phyloP scores from a whole-genome alignment of 2,797 vertebrate species.

The Neostethus bicornis region DNA sequence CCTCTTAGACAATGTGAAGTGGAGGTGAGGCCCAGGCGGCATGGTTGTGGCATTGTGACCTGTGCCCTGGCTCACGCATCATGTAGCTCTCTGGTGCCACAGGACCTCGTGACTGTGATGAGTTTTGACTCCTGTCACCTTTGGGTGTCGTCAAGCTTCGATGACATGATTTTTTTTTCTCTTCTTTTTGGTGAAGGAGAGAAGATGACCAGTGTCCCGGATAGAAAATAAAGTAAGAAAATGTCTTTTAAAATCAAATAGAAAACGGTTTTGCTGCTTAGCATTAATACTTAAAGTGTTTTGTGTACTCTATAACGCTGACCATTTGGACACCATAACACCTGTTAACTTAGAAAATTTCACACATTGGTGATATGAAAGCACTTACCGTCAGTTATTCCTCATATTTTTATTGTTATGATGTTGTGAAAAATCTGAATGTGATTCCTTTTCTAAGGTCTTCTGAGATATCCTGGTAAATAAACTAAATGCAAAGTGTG shows the following conservation, averaged over 20 bases:
- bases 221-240: conserved; percentile 16
- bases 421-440: conserved; percentile 11
- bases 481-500: conserved; percentile 34
- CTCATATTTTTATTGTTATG: conserved; percentile 20
- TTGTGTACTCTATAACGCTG: background rate
- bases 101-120: conserved; percentile 84
- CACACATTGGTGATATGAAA: conserved; percentile 11
- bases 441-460: conserved; percentile 3
- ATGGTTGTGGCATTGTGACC: conserved; percentile 80
- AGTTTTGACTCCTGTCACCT: conserved; percentile 91
- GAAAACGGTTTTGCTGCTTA: conserved; percentile 9
- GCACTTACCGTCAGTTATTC: conserved; percentile 6
- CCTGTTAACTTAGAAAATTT: conserved; percentile 19
- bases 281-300: conserved; percentile 8
- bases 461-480: conserved; percentile 38
- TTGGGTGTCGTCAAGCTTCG: conserved; percentile 81
- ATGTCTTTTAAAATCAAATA: conserved; percentile 16
- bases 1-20: conserved; percentile 78
- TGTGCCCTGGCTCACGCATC: conserved; percentile 85
- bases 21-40: conserved; percentile 81
- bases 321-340: conserved; percentile 9
- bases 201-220: conserved; percentile 45
- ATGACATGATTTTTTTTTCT: conserved; percentile 47
- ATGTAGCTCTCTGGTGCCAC: conserved; percentile 81
- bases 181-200: background rate